Evolutionary conservation across 2,113 vertebrate species (phyloP).

Genomic region (Typhlomys cinereus): DNA sequence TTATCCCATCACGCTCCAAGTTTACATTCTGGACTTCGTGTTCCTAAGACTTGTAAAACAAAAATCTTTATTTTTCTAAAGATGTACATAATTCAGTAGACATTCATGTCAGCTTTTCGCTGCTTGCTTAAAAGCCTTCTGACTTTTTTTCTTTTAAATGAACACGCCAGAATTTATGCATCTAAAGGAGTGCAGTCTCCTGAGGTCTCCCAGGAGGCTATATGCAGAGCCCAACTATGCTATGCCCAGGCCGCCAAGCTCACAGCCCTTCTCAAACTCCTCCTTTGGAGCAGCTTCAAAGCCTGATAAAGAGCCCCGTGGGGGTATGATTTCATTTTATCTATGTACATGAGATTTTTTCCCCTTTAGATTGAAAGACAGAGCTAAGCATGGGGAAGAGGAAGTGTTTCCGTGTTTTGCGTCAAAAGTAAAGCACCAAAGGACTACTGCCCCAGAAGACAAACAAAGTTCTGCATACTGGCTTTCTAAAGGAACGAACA

Average conservation of each 20-base stretch:
- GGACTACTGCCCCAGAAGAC: background rate
- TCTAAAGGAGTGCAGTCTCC: conserved; percentile 50
- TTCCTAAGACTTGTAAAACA: conserved; percentile 40
- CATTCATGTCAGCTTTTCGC: background rate
- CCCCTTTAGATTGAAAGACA: conserved; percentile 34
- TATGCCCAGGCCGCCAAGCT: accelerated
- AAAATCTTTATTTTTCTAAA: conserved; percentile 41
- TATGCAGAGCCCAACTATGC: background rate
- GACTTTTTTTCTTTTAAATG: conserved; percentile 37
- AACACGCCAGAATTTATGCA: conserved; percentile 61
- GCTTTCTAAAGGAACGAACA: background rate
- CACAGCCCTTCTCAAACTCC: background rate
- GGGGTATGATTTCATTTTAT: background rate
- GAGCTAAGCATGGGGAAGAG: background rate
- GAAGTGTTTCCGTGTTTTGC: background rate
- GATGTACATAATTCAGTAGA: conserved; percentile 23
- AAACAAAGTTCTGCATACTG: background rate
- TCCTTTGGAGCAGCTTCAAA: conserved; percentile 44
- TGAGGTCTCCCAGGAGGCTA: conserved; percentile 11
- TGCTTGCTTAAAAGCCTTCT: background rate
- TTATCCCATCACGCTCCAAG: background rate
- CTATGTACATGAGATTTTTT: background rate
- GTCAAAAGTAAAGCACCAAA: background rate
- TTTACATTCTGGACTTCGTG: background rate
- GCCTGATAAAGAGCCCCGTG: background rate